Evolutionary conservation across 2,113 vertebrate species (phyloP).

Genomic region (Sminthopsis crassicaudata): DNA sequence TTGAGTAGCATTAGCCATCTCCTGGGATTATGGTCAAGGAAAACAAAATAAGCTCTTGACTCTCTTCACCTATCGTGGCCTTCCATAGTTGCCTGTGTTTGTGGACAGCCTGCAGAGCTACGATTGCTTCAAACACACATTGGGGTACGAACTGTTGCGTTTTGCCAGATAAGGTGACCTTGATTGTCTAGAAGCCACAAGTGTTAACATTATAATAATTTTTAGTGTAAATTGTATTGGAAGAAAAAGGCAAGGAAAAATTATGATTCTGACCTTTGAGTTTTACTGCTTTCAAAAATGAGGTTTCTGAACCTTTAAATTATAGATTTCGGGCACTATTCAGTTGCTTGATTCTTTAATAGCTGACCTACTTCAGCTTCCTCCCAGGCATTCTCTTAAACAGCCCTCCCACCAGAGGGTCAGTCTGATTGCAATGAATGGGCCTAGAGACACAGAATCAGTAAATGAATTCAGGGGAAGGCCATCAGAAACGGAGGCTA

Average conservation of each 20-base stretch:
- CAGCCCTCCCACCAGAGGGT: not conserved
- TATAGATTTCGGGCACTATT: constrained; percentile 52
- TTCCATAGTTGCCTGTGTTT: not conserved
- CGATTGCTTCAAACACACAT: not conserved
- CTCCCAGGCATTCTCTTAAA: constrained; percentile 33
- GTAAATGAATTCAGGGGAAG: not conserved
- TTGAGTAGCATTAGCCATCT: not conserved
- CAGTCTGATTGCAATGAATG: constrained; percentile 25
- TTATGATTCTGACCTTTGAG: constrained; percentile 66
- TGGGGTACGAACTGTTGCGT: not conserved
- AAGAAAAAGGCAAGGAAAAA: constrained; percentile 27
- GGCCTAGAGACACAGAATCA: not conserved
- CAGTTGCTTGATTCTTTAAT: constrained; percentile 65
- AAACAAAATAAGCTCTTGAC: not conserved
- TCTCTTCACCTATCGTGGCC: not conserved
- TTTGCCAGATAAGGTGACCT: constrained; percentile 25
- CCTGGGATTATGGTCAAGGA: not conserved
- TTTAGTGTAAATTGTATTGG: constrained; percentile 17
- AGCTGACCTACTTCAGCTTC: constrained; percentile 56
- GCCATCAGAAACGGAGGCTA: not conserved
- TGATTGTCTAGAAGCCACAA: constrained; percentile 12
- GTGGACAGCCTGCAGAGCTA: not conserved
- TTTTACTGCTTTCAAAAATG: constrained; percentile 56
- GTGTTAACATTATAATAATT: constrained; percentile 30
- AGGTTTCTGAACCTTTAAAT: constrained; percentile 49